Conservation (phyloP, 2,888 invertebrate genomes). For the Myopa testacea region DNA sequence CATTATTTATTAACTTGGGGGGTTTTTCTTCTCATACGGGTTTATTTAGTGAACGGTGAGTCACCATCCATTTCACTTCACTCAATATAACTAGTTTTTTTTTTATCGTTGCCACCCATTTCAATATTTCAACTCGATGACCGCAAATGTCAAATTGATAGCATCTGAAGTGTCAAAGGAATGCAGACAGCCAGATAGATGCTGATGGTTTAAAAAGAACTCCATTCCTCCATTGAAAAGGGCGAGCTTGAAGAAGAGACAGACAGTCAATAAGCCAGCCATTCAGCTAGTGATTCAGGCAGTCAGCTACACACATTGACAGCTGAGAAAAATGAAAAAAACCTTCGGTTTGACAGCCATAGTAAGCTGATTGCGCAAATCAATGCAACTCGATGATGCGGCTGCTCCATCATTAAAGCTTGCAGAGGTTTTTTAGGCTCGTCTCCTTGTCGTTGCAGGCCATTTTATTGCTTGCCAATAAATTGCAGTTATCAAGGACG, state of each 20-base stretch:
- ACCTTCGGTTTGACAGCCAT: constrained; percentile 3
- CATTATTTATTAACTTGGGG: too few relatives aligned
- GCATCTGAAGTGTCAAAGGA: background rate
- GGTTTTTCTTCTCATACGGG: too few relatives aligned
- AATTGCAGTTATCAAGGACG: constrained; percentile 7
- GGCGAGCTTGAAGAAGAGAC: background rate
- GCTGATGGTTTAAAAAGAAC: background rate
- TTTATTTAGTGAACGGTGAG: too few relatives aligned
- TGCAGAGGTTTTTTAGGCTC: background rate
- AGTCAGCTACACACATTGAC: constrained; percentile 7
- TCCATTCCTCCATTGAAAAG: background rate
- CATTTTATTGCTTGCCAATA: constrained; percentile 7
- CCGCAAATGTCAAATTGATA: constrained; percentile 32
- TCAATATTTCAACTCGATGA: constrained; percentile 5
- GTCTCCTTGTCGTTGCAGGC: background rate
- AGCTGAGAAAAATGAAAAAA: constrained; percentile 1
- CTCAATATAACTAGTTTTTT: too few relatives aligned
- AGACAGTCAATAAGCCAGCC: too few relatives aligned
- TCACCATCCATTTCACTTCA: too few relatives aligned
- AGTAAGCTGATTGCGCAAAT: background rate
- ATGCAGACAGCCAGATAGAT: background rate
- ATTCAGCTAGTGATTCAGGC: too few relatives aligned
- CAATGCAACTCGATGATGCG: background rate
- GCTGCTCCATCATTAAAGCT: background rate
- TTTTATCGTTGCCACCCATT: too few relatives aligned